Evolutionary conservation across 2,888 invertebrate genomes (phyloP), one percentile per base, ranked within the genome.

Genomic region (Polydrusus cervinus): DNA sequence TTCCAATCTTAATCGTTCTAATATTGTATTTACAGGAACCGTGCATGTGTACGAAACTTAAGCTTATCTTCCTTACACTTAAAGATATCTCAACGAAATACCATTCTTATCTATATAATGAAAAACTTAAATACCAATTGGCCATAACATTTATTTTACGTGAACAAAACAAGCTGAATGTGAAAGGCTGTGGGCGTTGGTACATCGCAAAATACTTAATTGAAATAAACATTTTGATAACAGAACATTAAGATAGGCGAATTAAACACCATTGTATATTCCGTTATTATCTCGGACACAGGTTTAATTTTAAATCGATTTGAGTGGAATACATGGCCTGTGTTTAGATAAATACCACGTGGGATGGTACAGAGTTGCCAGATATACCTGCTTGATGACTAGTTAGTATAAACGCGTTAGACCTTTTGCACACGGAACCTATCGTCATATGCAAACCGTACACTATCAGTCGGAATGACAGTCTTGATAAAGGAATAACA

Each of bases 221-320:
- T 84, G 84, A 84, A 84, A 84, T 84, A 84, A 84, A 84, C 84
- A 83, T 81, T 81, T 79, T 80, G 83, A 85, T 83, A 83, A 83
- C 75, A 75, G 74, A 81, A 84, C 87, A 86, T 87, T 86, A 85
- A 86, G 87, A 87, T 87, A 86, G 84, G 82, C 76, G 79, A 82
- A 82, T 81, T 82, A 81, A 82, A 84, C 82, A 82, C 80, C 82
- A 82, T 82, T 79, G 82, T 82, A 78, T 74, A 72, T 78, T 76
- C 75, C 75, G 73, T 78, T 79, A 79, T 83, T 87, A 86, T 86
- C 86, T 83, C 80, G 78, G 83, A 87, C 87, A 87, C 84, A 83
- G 83, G 84, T 86, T 87, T 86, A 86, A 87, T 86, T 87, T 87
- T 86, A 86, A 87, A 87, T 87, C 86, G 86, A 87, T 87, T 87